Conservation (phyloP, 2,888 invertebrate species). For the Sarcophaga rosellei region DNA sequence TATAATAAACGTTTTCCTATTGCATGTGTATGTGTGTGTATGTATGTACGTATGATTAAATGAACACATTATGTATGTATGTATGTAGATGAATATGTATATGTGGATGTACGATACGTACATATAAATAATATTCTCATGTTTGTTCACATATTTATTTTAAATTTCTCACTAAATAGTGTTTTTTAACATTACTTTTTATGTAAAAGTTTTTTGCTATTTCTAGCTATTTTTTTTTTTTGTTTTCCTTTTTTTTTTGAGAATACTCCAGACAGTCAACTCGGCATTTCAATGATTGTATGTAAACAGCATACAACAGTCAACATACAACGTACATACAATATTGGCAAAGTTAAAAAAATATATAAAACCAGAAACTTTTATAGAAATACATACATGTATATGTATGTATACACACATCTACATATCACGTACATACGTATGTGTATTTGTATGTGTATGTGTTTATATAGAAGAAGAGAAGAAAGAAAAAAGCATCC, state of each 20-base stretch:
- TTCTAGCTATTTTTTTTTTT: too few relatives aligned
- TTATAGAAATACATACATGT: not conserved
- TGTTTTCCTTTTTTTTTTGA: not conserved
- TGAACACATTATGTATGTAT: not conserved
- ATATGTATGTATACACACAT: too few relatives aligned
- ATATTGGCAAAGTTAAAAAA: too few relatives aligned
- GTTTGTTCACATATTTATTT: constrained; percentile 27
- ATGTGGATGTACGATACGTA: not conserved
- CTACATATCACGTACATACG: too few relatives aligned
- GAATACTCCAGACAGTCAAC: constrained; percentile 54
- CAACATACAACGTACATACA: not conserved
- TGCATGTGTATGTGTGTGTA: not conserved
- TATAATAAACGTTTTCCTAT: not conserved
- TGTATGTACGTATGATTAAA: constrained; percentile 24
- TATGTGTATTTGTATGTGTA: too few relatives aligned
- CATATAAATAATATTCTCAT: not conserved
- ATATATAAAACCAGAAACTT: not conserved
- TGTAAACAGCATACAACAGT: constrained; percentile 47
- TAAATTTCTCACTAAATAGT: constrained; percentile 47
- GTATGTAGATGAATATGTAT: not conserved
- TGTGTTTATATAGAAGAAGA: not conserved
- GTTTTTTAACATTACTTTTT: constrained; percentile 9
- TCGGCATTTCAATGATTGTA: constrained; percentile 58
- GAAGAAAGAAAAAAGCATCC: not conserved
- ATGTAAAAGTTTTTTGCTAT: too few relatives aligned